These are phyloP conservation scores for Erynnis tages DNA, from an alignment of 2,888 invertebrate genomes.

Conservation along the genomic window DNA sequence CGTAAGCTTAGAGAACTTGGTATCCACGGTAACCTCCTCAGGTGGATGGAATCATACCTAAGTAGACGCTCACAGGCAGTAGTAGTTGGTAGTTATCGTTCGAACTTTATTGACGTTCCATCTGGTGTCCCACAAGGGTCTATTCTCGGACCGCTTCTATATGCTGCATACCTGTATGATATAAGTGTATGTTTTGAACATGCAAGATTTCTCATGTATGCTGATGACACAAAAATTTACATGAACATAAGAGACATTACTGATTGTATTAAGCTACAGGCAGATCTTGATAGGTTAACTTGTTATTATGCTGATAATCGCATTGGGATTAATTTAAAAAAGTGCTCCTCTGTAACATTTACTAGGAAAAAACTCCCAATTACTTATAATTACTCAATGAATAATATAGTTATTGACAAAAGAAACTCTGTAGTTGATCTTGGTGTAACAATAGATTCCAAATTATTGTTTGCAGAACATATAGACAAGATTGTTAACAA, in stretches of 20 bases:
- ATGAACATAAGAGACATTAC: background rate
- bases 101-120: slow-evolving; percentile 25
- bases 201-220: slow-evolving; percentile 18
- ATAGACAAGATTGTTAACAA: slow-evolving; percentile 2
- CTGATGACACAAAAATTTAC: slow-evolving; percentile 29
- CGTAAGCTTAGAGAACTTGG: slow-evolving; percentile 24
- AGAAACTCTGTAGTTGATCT: slow-evolving; percentile 3
- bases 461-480: slow-evolving; percentile 11
- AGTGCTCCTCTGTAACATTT: slow-evolving; percentile 14
- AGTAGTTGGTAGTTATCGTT: slow-evolving; percentile 2
- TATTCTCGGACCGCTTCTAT: slow-evolving; percentile 33
- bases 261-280: slow-evolving; percentile 21
- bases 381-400: background rate
- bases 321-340: slow-evolving; percentile 12
- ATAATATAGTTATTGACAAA: background rate
- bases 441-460: slow-evolving; percentile 13
- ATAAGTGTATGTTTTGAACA: slow-evolving; percentile 17
- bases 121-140: slow-evolving; percentile 37
- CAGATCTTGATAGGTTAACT: background rate
- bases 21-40: slow-evolving; percentile 26
- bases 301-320: background rate
- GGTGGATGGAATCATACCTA: slow-evolving; percentile 30
- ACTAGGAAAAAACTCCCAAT: slow-evolving; percentile 12
- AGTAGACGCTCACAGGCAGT: slow-evolving; percentile 27
- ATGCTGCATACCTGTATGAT: slow-evolving; percentile 32